phyloP scores from a whole-genome alignment of 2,888 invertebrate genomes.

The Protodeltote pygarga region DNA sequence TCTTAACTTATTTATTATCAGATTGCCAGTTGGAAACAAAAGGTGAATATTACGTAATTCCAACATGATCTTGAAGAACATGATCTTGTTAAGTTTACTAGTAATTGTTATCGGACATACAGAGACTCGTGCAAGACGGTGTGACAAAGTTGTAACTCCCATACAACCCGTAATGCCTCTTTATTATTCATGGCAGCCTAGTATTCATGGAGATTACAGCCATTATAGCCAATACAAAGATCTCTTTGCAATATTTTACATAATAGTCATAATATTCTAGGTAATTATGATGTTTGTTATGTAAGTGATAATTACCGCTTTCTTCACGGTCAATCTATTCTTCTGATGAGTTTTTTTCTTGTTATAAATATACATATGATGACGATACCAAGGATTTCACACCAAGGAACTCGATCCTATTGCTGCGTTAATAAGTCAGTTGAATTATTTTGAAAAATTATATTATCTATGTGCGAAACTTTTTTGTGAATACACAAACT shows the following conservation, averaged over 20 bases:
- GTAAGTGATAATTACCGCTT: background rate
- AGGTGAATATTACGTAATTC: constrained; percentile 8
- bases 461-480: no score
- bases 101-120: constrained; percentile 17
- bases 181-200: constrained; percentile 11
- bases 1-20: constrained; percentile 8
- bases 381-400: no score
- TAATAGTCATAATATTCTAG: background rate
- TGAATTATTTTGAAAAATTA: no score
- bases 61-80: background rate
- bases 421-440: no score
- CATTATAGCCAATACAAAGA: no score
- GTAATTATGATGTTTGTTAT: background rate
- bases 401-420: no score
- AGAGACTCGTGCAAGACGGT: constrained; percentile 6
- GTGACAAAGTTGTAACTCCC: no score
- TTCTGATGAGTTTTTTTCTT: no score
- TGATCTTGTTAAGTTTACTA: constrained; percentile 20
- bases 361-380: no score
- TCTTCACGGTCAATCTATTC: no score
- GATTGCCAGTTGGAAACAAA: constrained; percentile 7
- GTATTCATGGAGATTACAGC: constrained; percentile 3
- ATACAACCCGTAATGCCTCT: background rate
- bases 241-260: background rate
- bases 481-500: no score